Base-by-base conservation (phyloP, 2,113 vertebrate species). In the Vulpes ferrilata region DNA sequence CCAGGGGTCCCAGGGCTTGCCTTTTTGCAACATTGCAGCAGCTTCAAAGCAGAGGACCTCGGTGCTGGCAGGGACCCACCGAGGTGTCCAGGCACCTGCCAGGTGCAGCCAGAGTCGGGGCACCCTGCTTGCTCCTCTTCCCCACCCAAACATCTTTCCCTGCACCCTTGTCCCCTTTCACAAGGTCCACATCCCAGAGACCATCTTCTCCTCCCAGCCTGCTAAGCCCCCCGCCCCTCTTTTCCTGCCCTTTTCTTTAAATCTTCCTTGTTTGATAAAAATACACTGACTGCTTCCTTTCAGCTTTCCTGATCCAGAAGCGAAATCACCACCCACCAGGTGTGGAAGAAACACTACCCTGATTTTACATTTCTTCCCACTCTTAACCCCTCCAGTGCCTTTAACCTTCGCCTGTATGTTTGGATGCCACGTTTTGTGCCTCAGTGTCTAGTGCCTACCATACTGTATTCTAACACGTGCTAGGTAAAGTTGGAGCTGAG, bases 41-140 rank as follows among this genome's bases (percentile, higher is more conserved):
- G 16, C 9, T 87, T 43, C 17, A 9, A 27, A 55, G 74, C 74
- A 35, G 11, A 67, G 64, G 76, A 8, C 16, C 30, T n/a, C 2
- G 4, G 6, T 23, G 3, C 57, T 19, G 51, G 64, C 22, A 0
- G 67, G 71, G 13, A 62, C 19, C 4, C 35, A 17, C 0, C 0
- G 0, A 20, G 22, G 55, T 20, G 4, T n/a, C 11, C 51, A 6
- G 89, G 25, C 48, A 11, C 59, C 20, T 4, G 3, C 8, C 1
- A 4, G 62, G 27, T 35, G 23, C 9, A 11, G 11, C 3, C 35
- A 6, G 11, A 48, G 32, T 22, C 64, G 55, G 11, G 55, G 43
- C 7, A 2, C 10, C 3, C n/a, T 3, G 8, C 51, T 16, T 23
- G 0, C n/a, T 16, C 17, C 43, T 35, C n/a, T 69, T 59, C 51